Percentiles rank a stretch among this genome's conserved stretches.
Evolutionary conservation across 2,888 invertebrate species (phyloP).

Genomic region (Choristoneura rosaceana): DNA sequence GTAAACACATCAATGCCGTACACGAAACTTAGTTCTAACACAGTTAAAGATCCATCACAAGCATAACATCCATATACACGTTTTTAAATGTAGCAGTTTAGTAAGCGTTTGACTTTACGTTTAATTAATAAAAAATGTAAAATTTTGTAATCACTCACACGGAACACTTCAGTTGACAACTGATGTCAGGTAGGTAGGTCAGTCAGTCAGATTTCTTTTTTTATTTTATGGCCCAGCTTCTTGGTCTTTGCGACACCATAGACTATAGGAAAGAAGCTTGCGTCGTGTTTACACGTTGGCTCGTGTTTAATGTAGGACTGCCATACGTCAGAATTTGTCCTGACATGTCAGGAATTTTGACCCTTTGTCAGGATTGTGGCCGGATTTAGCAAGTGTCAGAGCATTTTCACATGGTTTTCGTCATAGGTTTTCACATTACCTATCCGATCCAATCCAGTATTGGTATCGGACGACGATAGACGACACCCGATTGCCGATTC

Average conservation of each 20-base stretch:
- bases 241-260: neutral
- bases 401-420: no score
- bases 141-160: slow-evolving; percentile 44
- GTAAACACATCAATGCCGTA: slow-evolving; percentile 73
- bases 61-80: slow-evolving; percentile 44
- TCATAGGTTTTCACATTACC: no score
- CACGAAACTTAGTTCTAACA: slow-evolving; percentile 46
- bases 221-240: neutral
- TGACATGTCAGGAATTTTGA: no score
- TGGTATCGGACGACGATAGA: no score
- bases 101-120: slow-evolving; percentile 24
- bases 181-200: neutral
- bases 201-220: neutral
- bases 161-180: slow-evolving; percentile 47
- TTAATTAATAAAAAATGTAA: slow-evolving; percentile 35
- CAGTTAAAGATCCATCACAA: slow-evolving; percentile 28
- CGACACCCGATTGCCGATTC: no score
- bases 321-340: no score
- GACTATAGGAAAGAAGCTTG: neutral
- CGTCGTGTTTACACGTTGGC: no score
- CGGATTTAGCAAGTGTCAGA: no score
- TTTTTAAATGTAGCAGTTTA: slow-evolving; percentile 22
- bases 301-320: no score
- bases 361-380: no score
- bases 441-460: no score